Percentiles rank a stretch among this genome's conserved stretches.
Evolutionary conservation across 2,113 vertebrate genomes (phyloP).

Genomic region (Mustela nigripes): DNA sequence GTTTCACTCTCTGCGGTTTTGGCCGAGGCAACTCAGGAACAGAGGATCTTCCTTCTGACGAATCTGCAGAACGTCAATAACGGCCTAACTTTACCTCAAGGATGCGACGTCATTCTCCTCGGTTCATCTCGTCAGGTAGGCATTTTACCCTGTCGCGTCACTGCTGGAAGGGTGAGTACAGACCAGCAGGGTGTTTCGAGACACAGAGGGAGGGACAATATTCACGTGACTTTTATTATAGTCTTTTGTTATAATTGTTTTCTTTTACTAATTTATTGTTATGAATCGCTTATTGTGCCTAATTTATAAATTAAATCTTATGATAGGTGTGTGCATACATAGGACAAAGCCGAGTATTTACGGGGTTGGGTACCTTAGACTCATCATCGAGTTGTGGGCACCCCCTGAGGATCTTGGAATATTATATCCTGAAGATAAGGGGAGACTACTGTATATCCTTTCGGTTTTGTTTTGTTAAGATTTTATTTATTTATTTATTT

Average conservation of each 20-base stretch:
- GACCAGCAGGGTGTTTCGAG: background rate
- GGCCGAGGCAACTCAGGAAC: background rate
- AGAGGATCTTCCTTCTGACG: background rate
- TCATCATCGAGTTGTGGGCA: background rate
- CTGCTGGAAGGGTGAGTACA: background rate
- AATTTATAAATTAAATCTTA: background rate
- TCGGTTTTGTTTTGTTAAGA: background rate
- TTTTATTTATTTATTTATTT: background rate
- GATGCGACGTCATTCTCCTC: background rate
- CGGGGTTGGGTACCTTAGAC: background rate
- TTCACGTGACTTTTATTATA: background rate
- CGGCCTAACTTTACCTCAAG: background rate
- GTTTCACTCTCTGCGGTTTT: background rate
- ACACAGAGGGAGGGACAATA: background rate
- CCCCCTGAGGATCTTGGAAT: background rate
- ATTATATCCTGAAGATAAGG: background rate
- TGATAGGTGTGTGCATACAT: background rate
- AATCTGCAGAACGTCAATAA: background rate
- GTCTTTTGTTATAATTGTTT: background rate
- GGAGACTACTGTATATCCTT: background rate
- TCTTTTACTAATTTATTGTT: background rate
- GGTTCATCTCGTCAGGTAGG: rapidly evolving
- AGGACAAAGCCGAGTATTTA: background rate
- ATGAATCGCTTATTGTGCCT: background rate
- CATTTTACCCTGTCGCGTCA: background rate